Percentiles rank a stretch among this genome's conserved stretches.
Evolutionary conservation across 2,113 vertebrate species (phyloP).

Genomic region (Pterocles gutturalis): DNA sequence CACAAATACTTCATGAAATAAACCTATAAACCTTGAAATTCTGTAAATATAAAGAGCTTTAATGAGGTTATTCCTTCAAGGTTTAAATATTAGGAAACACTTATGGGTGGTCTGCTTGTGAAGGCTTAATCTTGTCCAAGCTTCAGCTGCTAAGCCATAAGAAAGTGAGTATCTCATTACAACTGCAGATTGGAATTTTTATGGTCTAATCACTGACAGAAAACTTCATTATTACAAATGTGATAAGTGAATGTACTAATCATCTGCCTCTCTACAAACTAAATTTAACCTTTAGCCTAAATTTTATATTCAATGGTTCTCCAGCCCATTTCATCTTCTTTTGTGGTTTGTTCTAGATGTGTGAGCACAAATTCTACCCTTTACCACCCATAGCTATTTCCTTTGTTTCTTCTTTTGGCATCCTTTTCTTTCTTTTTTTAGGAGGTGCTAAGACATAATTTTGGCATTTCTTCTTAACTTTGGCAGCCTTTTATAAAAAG

Average conservation of each 20-base stretch:
- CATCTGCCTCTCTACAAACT: background rate
- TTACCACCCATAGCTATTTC: background rate
- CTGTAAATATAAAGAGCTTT: background rate
- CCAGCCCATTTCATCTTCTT: background rate
- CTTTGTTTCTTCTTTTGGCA: background rate
- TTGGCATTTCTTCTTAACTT: background rate
- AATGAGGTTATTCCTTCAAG: background rate
- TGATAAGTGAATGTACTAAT: background rate
- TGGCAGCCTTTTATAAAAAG: background rate
- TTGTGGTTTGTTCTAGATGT: background rate
- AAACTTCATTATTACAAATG: background rate
- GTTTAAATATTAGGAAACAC: background rate
- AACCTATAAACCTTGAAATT: background rate
- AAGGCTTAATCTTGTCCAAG: background rate
- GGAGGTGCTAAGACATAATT: background rate
- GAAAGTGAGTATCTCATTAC: background rate
- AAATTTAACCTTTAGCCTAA: background rate
- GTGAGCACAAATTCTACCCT: background rate
- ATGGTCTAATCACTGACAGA: background rate
- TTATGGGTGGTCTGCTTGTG: background rate
- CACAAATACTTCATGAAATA: background rate
- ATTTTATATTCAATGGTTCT: background rate
- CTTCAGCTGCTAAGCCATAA: background rate
- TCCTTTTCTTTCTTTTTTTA: background rate
- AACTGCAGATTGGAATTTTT: background rate